Evolutionary conservation across 1,140 invertebrate species (phyloP), one percentile per base, ranked within the genome.

Genomic region (Panulirus ornatus): DNA sequence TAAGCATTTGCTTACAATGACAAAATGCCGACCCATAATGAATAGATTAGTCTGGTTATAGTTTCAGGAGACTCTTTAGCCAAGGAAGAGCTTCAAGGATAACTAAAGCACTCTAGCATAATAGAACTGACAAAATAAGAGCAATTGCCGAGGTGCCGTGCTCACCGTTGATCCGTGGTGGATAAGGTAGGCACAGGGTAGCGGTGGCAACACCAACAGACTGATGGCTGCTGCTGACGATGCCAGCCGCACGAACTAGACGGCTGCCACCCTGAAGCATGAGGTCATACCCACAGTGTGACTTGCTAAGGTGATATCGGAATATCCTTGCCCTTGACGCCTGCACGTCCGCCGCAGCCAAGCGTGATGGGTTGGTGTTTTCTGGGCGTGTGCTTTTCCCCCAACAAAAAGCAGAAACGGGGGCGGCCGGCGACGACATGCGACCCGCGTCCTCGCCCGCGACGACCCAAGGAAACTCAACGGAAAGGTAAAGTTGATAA

Each of bases 321-420:
- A 5, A 27, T 66, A 0, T 66, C 3, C 58, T 19, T 27, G 16
- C 44, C 44, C 44, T 47, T 47, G 44, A 73, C 70, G 40, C 75
- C 78, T 30, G 2, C 78, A 81, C 30, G 27, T 27, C 27, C 78
- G 58, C 51, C 6, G 16, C 30, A n/a, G 27, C 63, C n/a, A n/a
- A 22, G 38, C 75, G 54, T 54, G n/a, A 81, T 81, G 78, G 78
- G 78, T 2, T 81, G 78, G 78, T 81, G 78, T 36, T 22, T 81
- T 16, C 42, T 58, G 27, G 47, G 78, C 27, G 47, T 81, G 47
- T 81, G 78, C 54, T 81, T 81, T 47, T 58, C 78, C 78, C 78
- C 47, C 9, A 81, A 58, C 47, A 81, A 81, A 19, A n/a, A 27
- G 54, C 47, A 81, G 16, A 81, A 81, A 47, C 78, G 78, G 19